Evolutionary conservation across 2,797 vertebrate species (phyloP), one percentile per base, ranked within the genome.

Genomic region (Cryptoprocta ferox): DNA sequence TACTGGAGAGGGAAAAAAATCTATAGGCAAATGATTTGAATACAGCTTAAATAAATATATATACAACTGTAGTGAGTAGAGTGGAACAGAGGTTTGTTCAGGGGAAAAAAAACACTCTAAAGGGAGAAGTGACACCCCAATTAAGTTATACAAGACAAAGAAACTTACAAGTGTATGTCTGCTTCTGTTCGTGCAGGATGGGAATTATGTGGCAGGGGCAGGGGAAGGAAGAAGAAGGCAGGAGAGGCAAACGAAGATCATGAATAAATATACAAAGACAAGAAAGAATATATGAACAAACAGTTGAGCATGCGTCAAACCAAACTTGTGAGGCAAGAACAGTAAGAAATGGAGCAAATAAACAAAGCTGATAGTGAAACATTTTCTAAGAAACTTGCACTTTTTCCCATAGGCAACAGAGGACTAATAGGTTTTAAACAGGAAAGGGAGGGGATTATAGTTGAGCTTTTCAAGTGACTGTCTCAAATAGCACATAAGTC

Each of bases 241-340:
- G 14, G 30, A 50, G 3, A 11, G 37, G 28, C 26, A 30, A 39
- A 91, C 3, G 5, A 71, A 75, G 1, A 37, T 1, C 50, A 65
- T 39, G 15, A 93, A 76, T 18, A 65, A 96, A 92, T 28, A 82
- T 11, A 12, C 3, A 88, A 96, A 98, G 26, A 83, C 70, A 6
- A 95, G 37, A 56, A 48, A 24, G 37, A 93, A 24, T 19, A 48
- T 18, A 12, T 9, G 37, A 61, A 53, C 4, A 30, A 92, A 88
- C 15, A 16, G 39, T 24, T 56, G 18, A 71, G 30, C 16, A 28
- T 32, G 5, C 71, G 32, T 45, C 68, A 59, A 59, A 18, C 28
- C 59, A 50, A 63, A 80, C 76, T 2, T 35, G 5, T 68, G 50
- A 70, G 50, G 37, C 18, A 70, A 79, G 28, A 66, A 32, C 11